These are phyloP conservation scores for Periophthalmus magnuspinnatus DNA, from an alignment of 2,797 vertebrate genomes.

Conservation along the genomic window DNA sequence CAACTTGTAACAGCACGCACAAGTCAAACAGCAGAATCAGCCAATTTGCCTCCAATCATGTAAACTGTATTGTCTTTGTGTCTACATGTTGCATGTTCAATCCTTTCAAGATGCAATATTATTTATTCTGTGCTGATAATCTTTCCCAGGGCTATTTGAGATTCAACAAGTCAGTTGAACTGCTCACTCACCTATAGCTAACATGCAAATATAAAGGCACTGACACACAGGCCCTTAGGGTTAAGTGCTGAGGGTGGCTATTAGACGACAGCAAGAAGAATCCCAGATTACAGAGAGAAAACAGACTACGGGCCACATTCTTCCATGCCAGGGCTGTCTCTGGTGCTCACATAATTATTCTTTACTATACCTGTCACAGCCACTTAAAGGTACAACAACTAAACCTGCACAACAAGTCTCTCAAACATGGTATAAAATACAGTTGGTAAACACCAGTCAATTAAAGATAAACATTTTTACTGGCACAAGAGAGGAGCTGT, in stretches of 20 bases:
- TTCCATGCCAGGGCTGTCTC: constrained; percentile 42
- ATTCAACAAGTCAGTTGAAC: constrained; percentile 61
- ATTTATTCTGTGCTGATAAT: constrained; percentile 41
- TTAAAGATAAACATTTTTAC: not conserved
- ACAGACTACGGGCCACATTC: constrained; percentile 50
- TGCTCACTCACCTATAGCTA: constrained; percentile 57
- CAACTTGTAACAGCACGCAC: constrained; percentile 24
- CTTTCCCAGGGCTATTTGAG: constrained; percentile 62
- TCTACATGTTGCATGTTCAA: constrained; percentile 39
- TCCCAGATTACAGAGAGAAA: constrained; percentile 52
- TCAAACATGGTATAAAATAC: not conserved
- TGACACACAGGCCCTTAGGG: constrained; percentile 44
- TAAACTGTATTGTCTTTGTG: constrained; percentile 47
- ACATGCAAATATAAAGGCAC: constrained; percentile 65
- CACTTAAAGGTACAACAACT: constrained; percentile 26
- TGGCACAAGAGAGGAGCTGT: not conserved
- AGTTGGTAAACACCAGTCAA: not conserved
- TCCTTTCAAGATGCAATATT: constrained; percentile 32
- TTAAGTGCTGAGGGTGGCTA: constrained; percentile 50
- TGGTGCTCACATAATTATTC: constrained; percentile 19
- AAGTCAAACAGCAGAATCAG: constrained; percentile 31
- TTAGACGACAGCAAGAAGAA: constrained; percentile 46
- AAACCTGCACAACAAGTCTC: constrained; percentile 45
- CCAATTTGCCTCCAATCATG: constrained; percentile 45
- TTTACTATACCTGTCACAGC: constrained; percentile 16